Percentiles rank a stretch among this genome's conserved stretches.
phyloP scores from a whole-genome alignment of 2,797 vertebrate genomes.

The Cyprinodon diabolis region DNA sequence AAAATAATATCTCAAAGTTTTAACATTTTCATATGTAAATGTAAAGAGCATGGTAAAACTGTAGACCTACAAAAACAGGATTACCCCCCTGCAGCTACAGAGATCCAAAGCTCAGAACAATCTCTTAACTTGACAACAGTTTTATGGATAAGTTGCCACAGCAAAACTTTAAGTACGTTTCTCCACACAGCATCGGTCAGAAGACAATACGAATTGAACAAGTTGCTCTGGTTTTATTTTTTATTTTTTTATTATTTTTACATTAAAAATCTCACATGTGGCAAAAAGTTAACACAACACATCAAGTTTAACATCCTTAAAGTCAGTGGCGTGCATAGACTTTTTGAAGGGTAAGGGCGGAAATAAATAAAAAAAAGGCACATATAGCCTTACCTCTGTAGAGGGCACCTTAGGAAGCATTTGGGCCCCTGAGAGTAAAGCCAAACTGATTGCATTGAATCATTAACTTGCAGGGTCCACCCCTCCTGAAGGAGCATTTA shows the following conservation, averaged over 20 bases:
- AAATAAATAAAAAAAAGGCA: no score
- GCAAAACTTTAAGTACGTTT: not conserved
- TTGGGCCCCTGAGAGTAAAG: no score
- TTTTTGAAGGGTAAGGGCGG: no score
- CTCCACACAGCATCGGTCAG: not conserved
- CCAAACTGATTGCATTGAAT: no score
- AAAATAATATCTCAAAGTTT: not conserved
- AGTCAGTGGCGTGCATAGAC: not conserved
- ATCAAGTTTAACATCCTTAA: not conserved
- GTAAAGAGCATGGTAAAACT: not conserved
- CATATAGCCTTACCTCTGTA: no score
- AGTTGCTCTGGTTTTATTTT: not conserved
- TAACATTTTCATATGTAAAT: not conserved
- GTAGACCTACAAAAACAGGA: not conserved
- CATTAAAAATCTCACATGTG: not conserved
- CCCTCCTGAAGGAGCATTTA: no score
- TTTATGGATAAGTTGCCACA: not conserved
- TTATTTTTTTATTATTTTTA: not conserved
- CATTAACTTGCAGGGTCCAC: no score
- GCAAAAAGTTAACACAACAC: not conserved
- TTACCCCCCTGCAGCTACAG: not conserved
- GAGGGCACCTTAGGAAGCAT: no score
- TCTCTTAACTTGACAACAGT: not conserved
- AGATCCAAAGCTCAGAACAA: no score
- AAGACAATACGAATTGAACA: not conserved